Conservation (phyloP, 2,888 invertebrate species). For the Zygothrica quintamaculata region DNA sequence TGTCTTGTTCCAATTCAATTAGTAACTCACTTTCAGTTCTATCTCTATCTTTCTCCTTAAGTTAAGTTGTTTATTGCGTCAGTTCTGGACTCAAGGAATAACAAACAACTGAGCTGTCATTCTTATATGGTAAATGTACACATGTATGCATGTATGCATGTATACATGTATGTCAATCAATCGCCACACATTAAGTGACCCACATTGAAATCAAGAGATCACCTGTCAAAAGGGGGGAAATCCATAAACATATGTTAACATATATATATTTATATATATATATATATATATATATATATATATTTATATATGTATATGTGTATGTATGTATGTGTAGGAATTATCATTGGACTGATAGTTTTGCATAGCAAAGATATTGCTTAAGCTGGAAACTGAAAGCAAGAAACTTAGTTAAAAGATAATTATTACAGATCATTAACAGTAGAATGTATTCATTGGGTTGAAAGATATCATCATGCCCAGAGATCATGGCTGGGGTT, state of each 20-base stretch:
- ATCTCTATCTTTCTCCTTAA: neutral
- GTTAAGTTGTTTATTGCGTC: conserved; percentile 36
- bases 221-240: conserved; percentile 33
- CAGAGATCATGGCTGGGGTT: neutral
- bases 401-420: conserved; percentile 41
- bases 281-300: too few species aligned
- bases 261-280: too few species aligned
- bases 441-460: conserved; percentile 44
- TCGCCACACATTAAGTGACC: conserved; percentile 33
- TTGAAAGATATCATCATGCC: neutral
- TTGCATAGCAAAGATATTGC: conserved; percentile 9
- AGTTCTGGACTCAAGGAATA: conserved; percentile 39
- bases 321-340: too few species aligned
- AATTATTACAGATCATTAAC: conserved; percentile 49
- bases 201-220: conserved; percentile 24
- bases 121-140: conserved; percentile 6
- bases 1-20: neutral
- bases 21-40: conserved; percentile 1
- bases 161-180: conserved; percentile 31
- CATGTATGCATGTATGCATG: neutral
- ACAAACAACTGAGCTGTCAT: conserved; percentile 60
- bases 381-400: too few species aligned
- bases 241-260: neutral
- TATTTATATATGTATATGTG: too few species aligned
- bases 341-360: too few species aligned